A percentile compares a stretch with the other conserved stretches of the same genome.
phyloP scores from a whole-genome alignment of 2,797 vertebrate genomes.

The Helarctos malayanus region DNA sequence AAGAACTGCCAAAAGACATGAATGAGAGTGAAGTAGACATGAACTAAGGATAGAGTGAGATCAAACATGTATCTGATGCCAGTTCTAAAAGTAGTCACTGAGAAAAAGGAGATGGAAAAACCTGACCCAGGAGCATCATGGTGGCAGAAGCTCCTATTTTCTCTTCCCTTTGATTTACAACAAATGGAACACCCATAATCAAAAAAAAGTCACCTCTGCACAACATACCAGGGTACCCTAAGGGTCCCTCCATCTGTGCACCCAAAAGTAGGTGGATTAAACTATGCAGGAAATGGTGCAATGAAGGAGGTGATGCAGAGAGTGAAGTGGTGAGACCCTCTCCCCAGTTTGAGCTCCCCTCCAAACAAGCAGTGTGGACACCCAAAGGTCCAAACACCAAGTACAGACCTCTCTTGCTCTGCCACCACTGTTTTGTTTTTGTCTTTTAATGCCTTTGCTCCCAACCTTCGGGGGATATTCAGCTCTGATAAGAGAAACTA shows the following conservation, averaged over 20 bases:
- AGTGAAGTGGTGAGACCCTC: not conserved
- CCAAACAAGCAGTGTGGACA: not conserved
- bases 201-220: not conserved
- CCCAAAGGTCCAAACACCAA: not conserved
- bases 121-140: not conserved
- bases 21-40: not conserved
- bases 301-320: not conserved
- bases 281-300: not conserved
- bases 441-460: not conserved
- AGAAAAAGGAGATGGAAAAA: not conserved
- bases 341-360: not conserved
- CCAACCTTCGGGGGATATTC: not conserved
- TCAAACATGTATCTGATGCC: not conserved
- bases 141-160: not conserved
- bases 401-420: not conserved
- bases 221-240: too few relatives aligned
- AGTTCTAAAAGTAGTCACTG: not conserved
- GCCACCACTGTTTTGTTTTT: not conserved
- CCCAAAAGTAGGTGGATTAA: not conserved
- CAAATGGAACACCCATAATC: not conserved
- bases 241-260: not conserved
- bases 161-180: not conserved
- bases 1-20: not conserved
- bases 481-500: not conserved
- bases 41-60: not conserved